Percentiles rank a stretch among this genome's conserved stretches.
Conservation (phyloP, 2,113 vertebrate species). For the Ahaetulla prasina region DNA sequence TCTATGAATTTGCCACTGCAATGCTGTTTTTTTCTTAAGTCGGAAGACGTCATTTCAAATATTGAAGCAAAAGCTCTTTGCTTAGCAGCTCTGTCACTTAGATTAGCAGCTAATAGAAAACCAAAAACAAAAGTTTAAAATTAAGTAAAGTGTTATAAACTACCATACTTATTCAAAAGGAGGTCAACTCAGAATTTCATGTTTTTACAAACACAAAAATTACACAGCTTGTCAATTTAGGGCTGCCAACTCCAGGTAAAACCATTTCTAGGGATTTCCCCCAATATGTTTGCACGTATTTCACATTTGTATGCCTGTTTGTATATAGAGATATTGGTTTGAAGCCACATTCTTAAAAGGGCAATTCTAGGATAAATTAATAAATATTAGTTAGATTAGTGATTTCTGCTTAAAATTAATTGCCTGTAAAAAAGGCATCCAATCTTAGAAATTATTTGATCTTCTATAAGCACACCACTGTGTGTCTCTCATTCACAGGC, state of each 20-base stretch:
- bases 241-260: background rate
- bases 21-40: constrained; percentile 17
- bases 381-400: background rate
- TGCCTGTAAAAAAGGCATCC: background rate
- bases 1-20: constrained; percentile 5
- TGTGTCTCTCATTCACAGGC: background rate
- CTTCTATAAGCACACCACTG: background rate
- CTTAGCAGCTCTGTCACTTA: constrained; percentile 37
- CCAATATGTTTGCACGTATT: background rate
- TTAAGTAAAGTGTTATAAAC: constrained; percentile 4
- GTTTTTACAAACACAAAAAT: background rate
- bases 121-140: background rate
- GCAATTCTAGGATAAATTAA: background rate
- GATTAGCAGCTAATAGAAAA: constrained; percentile 23
- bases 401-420: background rate
- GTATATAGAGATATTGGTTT: background rate
- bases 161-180: background rate
- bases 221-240: background rate
- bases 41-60: constrained; percentile 48
- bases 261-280: background rate
- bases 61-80: constrained; percentile 42
- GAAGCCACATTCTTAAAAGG: background rate
- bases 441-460: background rate
- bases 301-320: background rate
- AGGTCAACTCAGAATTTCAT: background rate